Base-by-base conservation (phyloP, 1,140 invertebrate species). In the Venturia canescens region DNA sequence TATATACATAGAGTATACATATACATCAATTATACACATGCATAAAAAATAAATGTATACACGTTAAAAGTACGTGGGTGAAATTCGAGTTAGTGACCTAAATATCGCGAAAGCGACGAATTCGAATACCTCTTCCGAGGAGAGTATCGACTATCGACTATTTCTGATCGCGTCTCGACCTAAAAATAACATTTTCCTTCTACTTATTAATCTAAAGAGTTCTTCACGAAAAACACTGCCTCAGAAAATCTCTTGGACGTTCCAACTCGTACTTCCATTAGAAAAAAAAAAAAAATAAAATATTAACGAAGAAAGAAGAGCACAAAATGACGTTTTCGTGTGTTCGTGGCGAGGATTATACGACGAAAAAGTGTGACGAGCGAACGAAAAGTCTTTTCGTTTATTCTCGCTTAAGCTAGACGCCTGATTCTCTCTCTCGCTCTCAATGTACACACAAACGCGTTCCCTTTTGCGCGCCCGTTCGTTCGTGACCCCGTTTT, bases 391-490 rank as follows among this genome's bases (percentile, higher is more conserved):
- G 11, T 44, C 38, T 9, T 44, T 44, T 44, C 38, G 38, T 44
- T 44, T 44, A 44, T 44, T 44, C 38, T 44, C 38, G 38, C 38
- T 44, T 44, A 44, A 6, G 38, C 38, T 44, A 44, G 38, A 57
- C 53, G 53, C 53, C 18, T 13, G 53, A n/a, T 16, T 57, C 53
- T 57, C 53, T 23, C 53, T n/a, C 5, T 16, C 44, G 16, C 44
- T 48, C 6, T 16, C 6, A 9, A 48, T 57, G 21, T 57, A 57
- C 6, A 57, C 53, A 57, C 16, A 16, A 29, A 9, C 1, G 82
- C 87, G 89, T 89, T 90, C 90, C 87, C 87, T 91, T 91, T 91
- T 90, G 53, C 53, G n/a, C 53, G 53, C 53, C 6, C 53, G 21
- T 23, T n/a, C 53, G 53, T 18, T 57, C 53, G 53, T 57, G 53